Conservation (phyloP, 1,140 invertebrate genomes). For the Cydia splendana region DNA sequence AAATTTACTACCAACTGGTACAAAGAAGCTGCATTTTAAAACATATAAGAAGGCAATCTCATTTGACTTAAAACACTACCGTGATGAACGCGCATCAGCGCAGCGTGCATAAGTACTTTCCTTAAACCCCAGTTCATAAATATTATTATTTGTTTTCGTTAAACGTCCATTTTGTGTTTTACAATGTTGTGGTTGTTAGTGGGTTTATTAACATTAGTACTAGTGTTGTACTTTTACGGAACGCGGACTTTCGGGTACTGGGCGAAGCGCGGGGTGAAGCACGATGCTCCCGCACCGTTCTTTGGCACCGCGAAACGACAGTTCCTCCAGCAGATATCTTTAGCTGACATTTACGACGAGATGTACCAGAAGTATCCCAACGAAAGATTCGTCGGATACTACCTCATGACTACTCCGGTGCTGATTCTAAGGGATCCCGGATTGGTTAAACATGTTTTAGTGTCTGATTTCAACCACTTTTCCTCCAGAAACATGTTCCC, state of each 20-base stretch:
- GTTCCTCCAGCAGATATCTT: constrained; percentile 32
- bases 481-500: neutral
- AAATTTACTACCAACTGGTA: no score
- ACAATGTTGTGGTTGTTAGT: neutral
- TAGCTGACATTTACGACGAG: constrained; percentile 32
- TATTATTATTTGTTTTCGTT: neutral
- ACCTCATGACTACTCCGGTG: constrained; percentile 62
- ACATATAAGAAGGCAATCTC: no score
- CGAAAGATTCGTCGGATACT: constrained; percentile 58
- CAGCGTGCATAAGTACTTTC: no score
- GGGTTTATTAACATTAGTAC: neutral
- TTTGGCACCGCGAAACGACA: constrained; percentile 56
- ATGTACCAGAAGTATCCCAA: constrained; percentile 42
- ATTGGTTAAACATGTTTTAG: neutral
- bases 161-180: neutral
- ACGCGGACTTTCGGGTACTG: constrained; percentile 67
- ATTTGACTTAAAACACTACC: no score
- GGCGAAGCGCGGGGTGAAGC: constrained; percentile 65
- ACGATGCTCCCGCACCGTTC: constrained; percentile 50
- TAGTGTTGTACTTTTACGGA: constrained; percentile 32
- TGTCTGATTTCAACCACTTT: neutral
- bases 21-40: no score
- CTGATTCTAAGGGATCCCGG: constrained; percentile 40
- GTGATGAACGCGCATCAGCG: no score
- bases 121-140: neutral